phyloP scores from a whole-genome alignment of 35 echinoderm and acorn worm genomes.

The Acanthaster planci region DNA sequence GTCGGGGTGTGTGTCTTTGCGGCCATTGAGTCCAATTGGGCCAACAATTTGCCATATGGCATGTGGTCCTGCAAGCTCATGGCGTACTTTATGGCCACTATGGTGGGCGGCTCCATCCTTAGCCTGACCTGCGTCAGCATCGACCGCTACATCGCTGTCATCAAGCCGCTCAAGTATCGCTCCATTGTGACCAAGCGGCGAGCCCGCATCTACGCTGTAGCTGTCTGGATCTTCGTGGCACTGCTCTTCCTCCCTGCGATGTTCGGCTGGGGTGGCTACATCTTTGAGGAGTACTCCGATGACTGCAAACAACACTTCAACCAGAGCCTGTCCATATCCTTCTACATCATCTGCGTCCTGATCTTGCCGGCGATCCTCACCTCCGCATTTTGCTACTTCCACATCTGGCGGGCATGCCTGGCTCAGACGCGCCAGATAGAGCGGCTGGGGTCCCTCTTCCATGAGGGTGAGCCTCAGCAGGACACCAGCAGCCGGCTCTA shows the following conservation, averaged over 20 bases:
- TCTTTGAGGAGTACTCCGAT: constrained; percentile 60
- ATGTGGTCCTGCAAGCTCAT: constrained; percentile 45
- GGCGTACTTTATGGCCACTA: constrained; percentile 54
- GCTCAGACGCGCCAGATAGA: constrained; percentile 61
- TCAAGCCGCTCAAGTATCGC: constrained; percentile 61
- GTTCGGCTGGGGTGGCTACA: constrained; percentile 50
- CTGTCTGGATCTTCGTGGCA: constrained; percentile 66
- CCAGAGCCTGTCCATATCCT: constrained; percentile 53
- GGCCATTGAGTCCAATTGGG: constrained; percentile 71
- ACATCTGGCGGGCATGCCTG: constrained; percentile 64
- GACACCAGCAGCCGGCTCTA: constrained; percentile 39
- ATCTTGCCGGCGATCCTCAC: constrained; percentile 66
- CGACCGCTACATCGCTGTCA: constrained; percentile 90
- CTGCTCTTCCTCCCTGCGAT: constrained; percentile 59
- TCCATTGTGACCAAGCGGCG: constrained; percentile 69
- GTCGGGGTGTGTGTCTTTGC: constrained; percentile 77
- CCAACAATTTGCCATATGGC: constrained; percentile 48
- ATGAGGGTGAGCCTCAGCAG: constrained; percentile 24
- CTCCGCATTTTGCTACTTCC: constrained; percentile 78
- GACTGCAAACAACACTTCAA: constrained; percentile 72
- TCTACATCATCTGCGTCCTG: constrained; percentile 65
- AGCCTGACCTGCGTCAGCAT: constrained; percentile 69
- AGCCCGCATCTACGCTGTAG: constrained; percentile 47
- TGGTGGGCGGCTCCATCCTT: constrained; percentile 78
- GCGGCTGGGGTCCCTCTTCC: constrained; percentile 46